Percentiles rank a stretch among this genome's conserved stretches.
Evolutionary conservation across 2,113 vertebrate genomes (phyloP).

Genomic region (Leptodactylus fuscus): DNA sequence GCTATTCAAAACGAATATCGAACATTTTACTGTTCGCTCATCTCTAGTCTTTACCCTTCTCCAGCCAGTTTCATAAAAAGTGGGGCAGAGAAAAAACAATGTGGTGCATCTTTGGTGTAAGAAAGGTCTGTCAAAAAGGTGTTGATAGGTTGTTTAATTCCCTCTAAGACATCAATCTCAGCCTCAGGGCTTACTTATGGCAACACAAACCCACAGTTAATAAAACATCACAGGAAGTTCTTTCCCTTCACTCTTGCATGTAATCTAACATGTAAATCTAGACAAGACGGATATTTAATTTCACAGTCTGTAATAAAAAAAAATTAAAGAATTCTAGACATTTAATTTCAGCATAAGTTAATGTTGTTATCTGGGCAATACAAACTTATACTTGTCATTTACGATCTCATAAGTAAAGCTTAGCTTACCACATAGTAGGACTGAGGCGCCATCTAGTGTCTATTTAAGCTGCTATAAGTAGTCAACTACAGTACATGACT

Average conservation of each 20-base stretch:
- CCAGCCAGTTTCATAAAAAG: too few species aligned
- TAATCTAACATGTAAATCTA: background rate
- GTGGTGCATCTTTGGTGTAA: too few species aligned
- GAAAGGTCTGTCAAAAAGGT: too few species aligned
- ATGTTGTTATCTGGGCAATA: background rate
- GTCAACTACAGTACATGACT: background rate
- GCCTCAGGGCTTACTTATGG: too few species aligned
- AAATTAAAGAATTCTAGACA: background rate
- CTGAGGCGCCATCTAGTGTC: conserved; percentile 1
- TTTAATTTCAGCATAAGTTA: background rate
- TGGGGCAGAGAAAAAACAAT: too few species aligned
- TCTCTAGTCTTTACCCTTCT: too few species aligned
- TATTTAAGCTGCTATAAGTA: background rate
- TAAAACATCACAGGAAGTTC: too few species aligned
- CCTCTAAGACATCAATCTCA: too few species aligned
- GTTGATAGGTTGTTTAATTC: too few species aligned
- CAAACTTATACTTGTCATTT: background rate
- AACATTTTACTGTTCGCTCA: too few species aligned
- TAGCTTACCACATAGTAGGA: background rate
- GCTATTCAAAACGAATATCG: too few species aligned
- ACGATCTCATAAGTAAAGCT: background rate
- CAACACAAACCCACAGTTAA: too few species aligned
- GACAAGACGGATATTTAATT: background rate
- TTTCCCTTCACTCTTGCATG: background rate
- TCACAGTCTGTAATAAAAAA: background rate